Percentiles rank a stretch among this genome's conserved stretches.
These are phyloP conservation scores for Bellardia pandia DNA, from an alignment of 2,888 invertebrate genomes.

Conservation along the genomic window DNA sequence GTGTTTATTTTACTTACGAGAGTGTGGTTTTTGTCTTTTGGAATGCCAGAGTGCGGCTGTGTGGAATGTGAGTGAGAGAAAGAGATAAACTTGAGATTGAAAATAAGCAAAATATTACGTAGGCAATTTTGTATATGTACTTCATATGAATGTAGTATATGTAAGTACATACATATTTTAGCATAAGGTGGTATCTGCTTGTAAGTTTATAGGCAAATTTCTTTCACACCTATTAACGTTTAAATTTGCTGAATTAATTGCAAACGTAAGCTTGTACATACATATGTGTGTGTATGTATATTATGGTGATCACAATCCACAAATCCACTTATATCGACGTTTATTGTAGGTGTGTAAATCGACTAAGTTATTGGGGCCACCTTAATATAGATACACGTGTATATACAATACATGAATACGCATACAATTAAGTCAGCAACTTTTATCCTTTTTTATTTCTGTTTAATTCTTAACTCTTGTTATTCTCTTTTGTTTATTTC, in stretches of 20 bases:
- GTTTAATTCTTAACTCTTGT: conserved; percentile 26
- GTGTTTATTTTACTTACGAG: no score
- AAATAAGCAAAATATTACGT: background rate
- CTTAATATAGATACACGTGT: no score
- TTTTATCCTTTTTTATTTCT: conserved; percentile 8
- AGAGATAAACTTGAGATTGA: background rate
- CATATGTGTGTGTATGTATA: no score
- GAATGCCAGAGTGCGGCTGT: background rate
- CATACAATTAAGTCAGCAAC: conserved; percentile 43
- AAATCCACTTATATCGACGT: no score
- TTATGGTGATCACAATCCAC: no score
- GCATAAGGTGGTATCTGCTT: no score
- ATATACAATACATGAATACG: background rate
- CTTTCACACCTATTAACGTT: no score
- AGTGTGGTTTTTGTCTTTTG: background rate
- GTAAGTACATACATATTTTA: background rate
- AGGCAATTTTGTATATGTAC: background rate
- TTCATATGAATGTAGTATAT: background rate
- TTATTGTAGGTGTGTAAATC: no score
- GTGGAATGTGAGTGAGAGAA: background rate
- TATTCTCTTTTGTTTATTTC: conserved; percentile 10
- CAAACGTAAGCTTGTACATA: no score
- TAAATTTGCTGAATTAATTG: no score
- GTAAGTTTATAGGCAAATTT: no score
- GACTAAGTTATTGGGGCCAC: no score